Evolutionary conservation across 2,888 invertebrate genomes (phyloP), one percentile per base, ranked within the genome.

Genomic region (Cerceris ruficornis): DNA sequence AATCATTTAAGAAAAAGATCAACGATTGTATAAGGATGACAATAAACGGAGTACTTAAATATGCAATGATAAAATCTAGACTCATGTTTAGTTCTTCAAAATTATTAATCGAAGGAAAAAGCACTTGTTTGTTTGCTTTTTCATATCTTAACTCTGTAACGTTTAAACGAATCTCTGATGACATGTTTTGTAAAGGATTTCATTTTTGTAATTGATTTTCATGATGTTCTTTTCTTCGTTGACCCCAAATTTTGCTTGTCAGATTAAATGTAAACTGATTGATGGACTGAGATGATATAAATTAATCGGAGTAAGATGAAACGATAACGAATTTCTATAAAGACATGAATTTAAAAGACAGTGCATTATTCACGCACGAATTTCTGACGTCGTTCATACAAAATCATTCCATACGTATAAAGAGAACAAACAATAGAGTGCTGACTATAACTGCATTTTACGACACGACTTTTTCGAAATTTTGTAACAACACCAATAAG

Each of bases 31-130:
- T 46, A 75, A 69, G 57, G 68, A 75, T 81, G 80, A 81, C 83
- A 81, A 82, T 81, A 82, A 81, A 72, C 17, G 42, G 46, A 66
- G 52, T 69, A 76, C 61, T 77, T 77, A 75, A 41, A 43, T 59
- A 68, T 50, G 4, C 28, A 28, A 4, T 28, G 28, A 28, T n/a
- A n/a, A n/a, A n/a, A n/a, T n/a, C n/a, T n/a, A n/a, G 4, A 28
- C 28, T 28, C 28, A 28, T 28, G 28, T 28, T 28, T 28, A 28
- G 28, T 4, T 28, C 28, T 28, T 28, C 28, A 28, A 28, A 28
- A 28, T 28, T 28, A 28, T 28, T 2, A 28, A 4, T 28, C 28
- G 4, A 2, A 28, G 28, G 28, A 28, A 28, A 28, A 1, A 2
- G 28, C 28, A 28, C 28, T 28, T 28, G 2, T 28, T 28, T 28